A percentile compares a stretch with the other conserved stretches of the same genome.
phyloP scores from a whole-genome alignment of 2,797 vertebrate genomes.

The Sebastes oblongus region DNA sequence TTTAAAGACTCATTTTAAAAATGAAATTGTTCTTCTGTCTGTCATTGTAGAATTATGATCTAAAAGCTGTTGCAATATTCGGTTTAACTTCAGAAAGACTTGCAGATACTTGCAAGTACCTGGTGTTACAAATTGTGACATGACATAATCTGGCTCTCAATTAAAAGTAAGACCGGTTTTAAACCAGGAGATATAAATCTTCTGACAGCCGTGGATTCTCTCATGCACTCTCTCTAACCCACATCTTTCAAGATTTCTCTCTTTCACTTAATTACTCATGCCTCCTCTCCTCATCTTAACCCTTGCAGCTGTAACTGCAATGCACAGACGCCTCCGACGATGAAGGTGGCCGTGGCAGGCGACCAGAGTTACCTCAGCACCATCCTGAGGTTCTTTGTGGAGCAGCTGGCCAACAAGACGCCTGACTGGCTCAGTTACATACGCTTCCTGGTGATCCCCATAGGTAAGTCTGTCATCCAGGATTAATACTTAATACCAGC shows the following conservation, averaged over 20 bases:
- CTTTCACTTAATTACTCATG: conserved; percentile 22
- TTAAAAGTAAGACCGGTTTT: conserved; percentile 2
- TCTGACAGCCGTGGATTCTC: conserved; percentile 2
- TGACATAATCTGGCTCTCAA: conserved; percentile 6
- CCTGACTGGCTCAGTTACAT: conserved; percentile 88
- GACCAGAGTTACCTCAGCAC: conserved; percentile 88
- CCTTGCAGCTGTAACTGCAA: conserved; percentile 86
- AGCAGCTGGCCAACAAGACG: conserved; percentile 88
- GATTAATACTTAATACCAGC: not conserved
- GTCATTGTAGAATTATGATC: not conserved
- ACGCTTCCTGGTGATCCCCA: conserved; percentile 86
- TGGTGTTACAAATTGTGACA: conserved; percentile 1
- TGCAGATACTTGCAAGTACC: conserved; percentile 13
- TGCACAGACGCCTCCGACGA: conserved; percentile 85
- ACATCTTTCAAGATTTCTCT: not conserved
- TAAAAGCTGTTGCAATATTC: not conserved
- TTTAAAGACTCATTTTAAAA: not conserved
- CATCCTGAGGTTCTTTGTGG: conserved; percentile 86
- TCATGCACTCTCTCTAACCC: conserved; percentile 17
- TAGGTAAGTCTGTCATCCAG: conserved; percentile 70
- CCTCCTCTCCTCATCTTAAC: not conserved
- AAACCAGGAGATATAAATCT: conserved; percentile 9
- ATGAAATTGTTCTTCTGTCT: not conserved
- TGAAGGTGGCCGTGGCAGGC: conserved; percentile 85
- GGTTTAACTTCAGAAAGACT: not conserved